A percentile compares a stretch with the other conserved stretches of the same genome.
Conservation (phyloP, 2,113 vertebrate species). For the Neoarius graeffei region DNA sequence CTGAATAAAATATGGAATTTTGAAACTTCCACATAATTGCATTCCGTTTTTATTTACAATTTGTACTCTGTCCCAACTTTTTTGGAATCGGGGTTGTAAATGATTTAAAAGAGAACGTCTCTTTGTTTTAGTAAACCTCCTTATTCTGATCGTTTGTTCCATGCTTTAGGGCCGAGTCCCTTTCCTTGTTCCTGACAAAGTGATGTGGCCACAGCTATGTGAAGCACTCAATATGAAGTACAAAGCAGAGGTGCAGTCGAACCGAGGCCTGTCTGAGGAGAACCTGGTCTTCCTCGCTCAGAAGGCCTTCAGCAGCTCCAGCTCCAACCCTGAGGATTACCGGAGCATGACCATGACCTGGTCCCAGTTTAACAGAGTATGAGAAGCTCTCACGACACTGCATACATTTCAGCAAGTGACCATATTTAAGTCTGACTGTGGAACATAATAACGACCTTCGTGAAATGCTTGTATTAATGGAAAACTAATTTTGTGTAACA, state of each 20-base stretch:
- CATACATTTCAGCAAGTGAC: background rate
- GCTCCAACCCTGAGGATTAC: conserved; percentile 87
- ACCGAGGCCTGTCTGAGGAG: conserved; percentile 88
- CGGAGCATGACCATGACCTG: conserved; percentile 91
- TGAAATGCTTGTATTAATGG: background rate
- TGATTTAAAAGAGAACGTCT: background rate
- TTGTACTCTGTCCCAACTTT: too few relatives aligned
- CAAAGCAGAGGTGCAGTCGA: conserved; percentile 95
- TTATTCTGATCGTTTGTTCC: conserved; percentile 6
- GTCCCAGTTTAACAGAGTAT: conserved; percentile 96
- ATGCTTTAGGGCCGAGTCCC: conserved; percentile 85
- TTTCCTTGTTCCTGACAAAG: conserved; percentile 91
- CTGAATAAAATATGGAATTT: too few relatives aligned
- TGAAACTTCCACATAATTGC: too few relatives aligned
- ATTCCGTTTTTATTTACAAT: too few relatives aligned
- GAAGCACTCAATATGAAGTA: conserved; percentile 97
- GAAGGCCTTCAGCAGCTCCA: conserved; percentile 91
- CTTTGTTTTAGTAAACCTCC: background rate
- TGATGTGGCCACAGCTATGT: conserved; percentile 90
- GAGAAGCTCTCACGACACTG: conserved; percentile 27
- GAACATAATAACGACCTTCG: background rate
- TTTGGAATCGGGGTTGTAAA: too few relatives aligned
- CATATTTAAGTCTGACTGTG: background rate
- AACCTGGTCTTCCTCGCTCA: conserved; percentile 93
- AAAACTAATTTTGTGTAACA: background rate